Evolutionary conservation across 2,113 vertebrate species (phyloP).

Genomic region (Halcyon senegalensis): DNA sequence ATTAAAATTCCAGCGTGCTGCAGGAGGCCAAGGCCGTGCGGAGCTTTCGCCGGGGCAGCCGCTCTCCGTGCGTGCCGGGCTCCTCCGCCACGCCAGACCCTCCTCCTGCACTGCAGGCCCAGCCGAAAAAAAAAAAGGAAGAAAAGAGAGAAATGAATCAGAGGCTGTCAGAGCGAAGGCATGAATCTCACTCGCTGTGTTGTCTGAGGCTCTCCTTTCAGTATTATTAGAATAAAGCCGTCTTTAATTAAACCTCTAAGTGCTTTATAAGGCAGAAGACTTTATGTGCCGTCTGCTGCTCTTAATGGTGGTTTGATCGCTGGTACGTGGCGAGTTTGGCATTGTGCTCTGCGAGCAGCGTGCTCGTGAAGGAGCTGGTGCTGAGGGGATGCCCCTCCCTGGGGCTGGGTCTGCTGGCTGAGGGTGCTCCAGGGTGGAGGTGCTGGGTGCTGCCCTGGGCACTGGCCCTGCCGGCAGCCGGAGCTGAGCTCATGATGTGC

Average conservation of each 20-base stretch:
- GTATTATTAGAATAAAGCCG: constrained; percentile 49
- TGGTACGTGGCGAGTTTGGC: fast-evolving
- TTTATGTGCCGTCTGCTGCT: constrained; percentile 36
- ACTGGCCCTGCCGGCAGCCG: neutral
- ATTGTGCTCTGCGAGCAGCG: fast-evolving
- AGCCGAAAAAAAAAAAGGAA: neutral
- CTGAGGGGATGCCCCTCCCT: neutral
- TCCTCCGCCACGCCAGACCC: neutral
- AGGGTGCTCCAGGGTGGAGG: neutral
- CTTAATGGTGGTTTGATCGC: neutral
- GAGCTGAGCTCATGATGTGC: neutral
- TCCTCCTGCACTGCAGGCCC: neutral
- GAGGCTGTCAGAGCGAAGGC: neutral
- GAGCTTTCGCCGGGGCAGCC: neutral
- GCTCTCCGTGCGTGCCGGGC: neutral
- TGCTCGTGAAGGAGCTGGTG: neutral
- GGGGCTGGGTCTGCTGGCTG: neutral
- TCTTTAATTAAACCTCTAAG: constrained; percentile 68
- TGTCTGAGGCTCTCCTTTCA: constrained; percentile 10
- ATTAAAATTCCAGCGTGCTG: neutral
- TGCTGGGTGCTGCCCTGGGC: neutral
- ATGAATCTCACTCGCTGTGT: neutral
- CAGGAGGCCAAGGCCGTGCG: neutral
- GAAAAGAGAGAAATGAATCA: neutral
- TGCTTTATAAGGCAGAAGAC: constrained; percentile 51